Base-by-base conservation (phyloP, 2,113 vertebrate species). In the Myxocyprinus asiaticus region DNA sequence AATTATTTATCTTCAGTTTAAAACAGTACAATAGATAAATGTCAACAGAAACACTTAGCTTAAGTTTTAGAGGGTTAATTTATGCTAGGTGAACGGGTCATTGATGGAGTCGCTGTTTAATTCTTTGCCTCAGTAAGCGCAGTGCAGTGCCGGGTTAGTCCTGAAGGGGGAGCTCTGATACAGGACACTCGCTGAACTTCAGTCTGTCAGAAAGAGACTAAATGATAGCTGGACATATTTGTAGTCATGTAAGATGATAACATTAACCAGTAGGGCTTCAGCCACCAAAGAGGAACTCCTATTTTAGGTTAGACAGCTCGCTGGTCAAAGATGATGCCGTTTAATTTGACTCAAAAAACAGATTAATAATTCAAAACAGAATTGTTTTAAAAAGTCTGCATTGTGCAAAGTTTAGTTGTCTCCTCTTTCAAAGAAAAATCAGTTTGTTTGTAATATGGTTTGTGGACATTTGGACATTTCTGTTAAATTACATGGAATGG, bases 111-210 rank as follows among this genome's bases (percentile, higher is more conserved):
- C 44, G n/a, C 17, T 7, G 53, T 33, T 64, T 10, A 7, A 14
- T 77, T 77, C 55, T 6, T 11, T 5, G 56, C 61, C 44, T 17
- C 50, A 15, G 68, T 33, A 66, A 7, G 58, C 53, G 45, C 58
- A 78, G 58, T 74, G 68, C 55, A 76, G 33, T 77, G 6, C 67
- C 3, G 64, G 14, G 33, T 66, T 76, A 5, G 14, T 79, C 91
- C 93, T 92, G 88, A 89, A 83, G 92, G 92, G 92, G 93, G 92
- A 87, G 93, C 91, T 93, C 91, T 88, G 91, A 94, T 92, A 92
- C 93, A 94, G 91, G 87, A 81, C 76, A 90, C 89, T 86, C 75
- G n/a, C 58, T 72, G 33, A 62, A 66, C 47, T 71, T 69, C 43
- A 10, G 9, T 55, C 62, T 81, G 74, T n/a, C 43, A 4, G 33